Evolutionary conservation across 2,888 invertebrate genomes (phyloP).

Genomic region (Andrena praecox): DNA sequence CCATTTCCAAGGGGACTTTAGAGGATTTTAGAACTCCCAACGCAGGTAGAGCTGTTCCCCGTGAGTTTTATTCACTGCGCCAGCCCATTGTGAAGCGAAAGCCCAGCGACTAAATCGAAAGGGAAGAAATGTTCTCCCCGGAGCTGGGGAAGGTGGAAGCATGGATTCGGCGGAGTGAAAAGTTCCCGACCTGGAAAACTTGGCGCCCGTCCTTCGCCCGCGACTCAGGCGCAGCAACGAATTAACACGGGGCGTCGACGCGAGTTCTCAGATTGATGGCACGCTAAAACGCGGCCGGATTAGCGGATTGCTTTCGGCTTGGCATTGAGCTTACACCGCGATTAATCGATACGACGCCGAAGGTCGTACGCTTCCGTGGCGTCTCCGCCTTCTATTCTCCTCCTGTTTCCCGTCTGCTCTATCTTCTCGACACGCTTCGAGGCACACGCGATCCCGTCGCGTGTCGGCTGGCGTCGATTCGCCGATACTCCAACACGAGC

Average conservation of each 20-base stretch:
- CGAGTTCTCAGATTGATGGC: slow-evolving; percentile 38
- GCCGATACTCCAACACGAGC: neutral
- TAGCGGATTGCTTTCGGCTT: slow-evolving; percentile 54
- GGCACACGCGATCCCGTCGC: slow-evolving; percentile 47
- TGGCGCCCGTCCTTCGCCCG: slow-evolving; percentile 7
- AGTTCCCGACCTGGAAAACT: slow-evolving; percentile 38
- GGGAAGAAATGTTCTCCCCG: neutral
- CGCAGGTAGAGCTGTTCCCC: too few relatives aligned
- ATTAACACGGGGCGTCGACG: slow-evolving; percentile 18
- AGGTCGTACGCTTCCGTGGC: slow-evolving; percentile 71
- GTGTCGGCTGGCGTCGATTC: slow-evolving; percentile 15
- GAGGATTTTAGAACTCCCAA: too few relatives aligned
- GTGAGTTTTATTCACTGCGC: too few relatives aligned
- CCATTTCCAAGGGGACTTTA: too few relatives aligned
- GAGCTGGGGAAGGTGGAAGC: too few relatives aligned
- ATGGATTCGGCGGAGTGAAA: slow-evolving; percentile 26
- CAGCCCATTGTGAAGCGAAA: too few relatives aligned
- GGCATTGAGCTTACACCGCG: slow-evolving; percentile 70
- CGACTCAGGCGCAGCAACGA: slow-evolving; percentile 1
- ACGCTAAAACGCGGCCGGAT: slow-evolving; percentile 38
- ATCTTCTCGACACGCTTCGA: slow-evolving; percentile 10
- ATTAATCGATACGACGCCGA: slow-evolving; percentile 70
- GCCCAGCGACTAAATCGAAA: neutral
- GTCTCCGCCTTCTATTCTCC: slow-evolving; percentile 64
- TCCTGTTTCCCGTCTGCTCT: slow-evolving; percentile 34